Percentiles rank a stretch among this genome's conserved stretches.
Conservation (phyloP, 2,888 invertebrate species). For the Lobophora halterata region DNA sequence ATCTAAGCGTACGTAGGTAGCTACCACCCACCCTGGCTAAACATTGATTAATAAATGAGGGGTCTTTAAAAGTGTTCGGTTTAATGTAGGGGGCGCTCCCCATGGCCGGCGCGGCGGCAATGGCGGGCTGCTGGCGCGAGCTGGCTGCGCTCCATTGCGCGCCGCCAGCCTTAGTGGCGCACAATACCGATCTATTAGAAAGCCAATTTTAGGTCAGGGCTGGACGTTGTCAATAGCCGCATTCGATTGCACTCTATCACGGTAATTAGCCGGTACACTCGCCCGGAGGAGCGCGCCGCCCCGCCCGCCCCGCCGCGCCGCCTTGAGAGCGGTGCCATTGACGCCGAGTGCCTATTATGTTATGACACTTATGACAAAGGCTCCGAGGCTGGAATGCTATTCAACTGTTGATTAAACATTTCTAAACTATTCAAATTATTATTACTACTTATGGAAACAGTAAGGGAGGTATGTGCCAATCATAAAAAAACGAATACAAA, state of each 20-base stretch:
- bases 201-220: conserved; percentile 32
- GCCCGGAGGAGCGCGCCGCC: too few species aligned
- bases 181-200: conserved; percentile 41
- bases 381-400: background rate
- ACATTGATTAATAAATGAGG: too few species aligned
- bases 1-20: too few species aligned
- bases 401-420: conserved; percentile 3
- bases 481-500: background rate
- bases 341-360: conserved; percentile 10
- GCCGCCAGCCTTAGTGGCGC: conserved; percentile 20
- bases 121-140: conserved; percentile 1
- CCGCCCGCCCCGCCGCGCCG: background rate
- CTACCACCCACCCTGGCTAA: too few species aligned
- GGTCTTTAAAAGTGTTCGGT: too few species aligned
- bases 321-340: conserved; percentile 8
- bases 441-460: too few species aligned
- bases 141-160: conserved; percentile 21
- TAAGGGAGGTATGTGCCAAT: background rate
- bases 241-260: conserved; percentile 22
- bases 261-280: too few species aligned
- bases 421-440: too few species aligned
- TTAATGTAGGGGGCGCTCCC: background rate
- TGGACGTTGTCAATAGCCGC: conserved; percentile 32
- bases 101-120: background rate
- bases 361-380: too few species aligned